These are phyloP conservation scores for Rhagium mordax DNA, from an alignment of 2,888 invertebrate genomes.

Conservation along the genomic window DNA sequence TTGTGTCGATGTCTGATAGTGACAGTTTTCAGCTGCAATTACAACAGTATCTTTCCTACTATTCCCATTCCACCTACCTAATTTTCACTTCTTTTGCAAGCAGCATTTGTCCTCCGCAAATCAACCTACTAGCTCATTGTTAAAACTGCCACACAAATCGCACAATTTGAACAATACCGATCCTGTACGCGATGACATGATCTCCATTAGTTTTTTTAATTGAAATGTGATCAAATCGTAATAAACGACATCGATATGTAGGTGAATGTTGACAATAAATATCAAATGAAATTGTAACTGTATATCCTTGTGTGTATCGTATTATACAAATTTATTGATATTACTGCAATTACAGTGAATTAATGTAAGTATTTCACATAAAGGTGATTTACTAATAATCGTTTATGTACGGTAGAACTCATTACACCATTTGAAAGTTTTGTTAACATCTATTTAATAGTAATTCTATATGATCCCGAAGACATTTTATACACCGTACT, in stretches of 20 bases:
- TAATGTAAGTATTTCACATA: conserved; percentile 25
- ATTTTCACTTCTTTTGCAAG: background rate
- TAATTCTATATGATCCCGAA: conserved; percentile 13
- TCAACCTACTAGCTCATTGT: too few relatives aligned
- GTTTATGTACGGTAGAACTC: conserved; percentile 9
- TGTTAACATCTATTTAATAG: conserved; percentile 16
- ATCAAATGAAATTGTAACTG: conserved; percentile 15
- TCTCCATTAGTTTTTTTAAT: background rate
- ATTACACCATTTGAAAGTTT: conserved; percentile 13
- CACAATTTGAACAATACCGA: background rate
- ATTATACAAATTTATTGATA: conserved; percentile 23
- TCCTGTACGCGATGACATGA: background rate
- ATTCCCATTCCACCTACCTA: too few relatives aligned
- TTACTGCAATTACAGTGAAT: conserved; percentile 14
- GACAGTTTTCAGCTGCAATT: too few relatives aligned
- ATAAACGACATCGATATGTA: conserved; percentile 11
- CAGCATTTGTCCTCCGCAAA: background rate
- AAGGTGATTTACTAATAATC: conserved; percentile 9
- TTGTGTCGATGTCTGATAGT: too few relatives aligned
- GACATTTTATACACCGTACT: background rate
- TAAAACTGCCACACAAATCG: background rate
- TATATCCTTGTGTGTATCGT: conserved; percentile 2
- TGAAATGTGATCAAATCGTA: background rate
- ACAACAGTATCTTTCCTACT: too few relatives aligned
- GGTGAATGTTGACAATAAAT: conserved; percentile 18